Conservation (phyloP, 2,797 vertebrate species). For the Diglossa cyanea region DNA sequence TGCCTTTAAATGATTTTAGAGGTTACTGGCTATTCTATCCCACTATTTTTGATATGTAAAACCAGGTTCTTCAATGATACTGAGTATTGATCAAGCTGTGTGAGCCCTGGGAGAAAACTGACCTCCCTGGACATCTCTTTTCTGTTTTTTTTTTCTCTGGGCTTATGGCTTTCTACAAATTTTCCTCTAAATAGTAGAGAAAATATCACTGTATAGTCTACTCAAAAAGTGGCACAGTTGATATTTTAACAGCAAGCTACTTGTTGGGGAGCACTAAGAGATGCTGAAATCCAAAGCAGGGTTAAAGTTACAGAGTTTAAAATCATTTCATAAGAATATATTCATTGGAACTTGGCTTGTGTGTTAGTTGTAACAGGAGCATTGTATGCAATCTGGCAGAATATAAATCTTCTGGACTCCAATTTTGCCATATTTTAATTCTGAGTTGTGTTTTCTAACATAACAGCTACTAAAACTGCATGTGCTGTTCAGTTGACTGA, state of each 20-base stretch:
- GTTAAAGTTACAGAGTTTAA: background rate
- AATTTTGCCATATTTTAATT: background rate
- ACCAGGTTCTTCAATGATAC: background rate
- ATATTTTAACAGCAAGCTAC: background rate
- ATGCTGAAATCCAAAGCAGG: background rate
- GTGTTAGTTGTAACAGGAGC: background rate
- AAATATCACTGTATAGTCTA: background rate
- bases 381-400: background rate
- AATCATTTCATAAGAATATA: background rate
- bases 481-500: background rate
- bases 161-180: background rate
- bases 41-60: background rate
- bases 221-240: background rate
- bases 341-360: background rate
- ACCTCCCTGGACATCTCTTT: background rate
- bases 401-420: constrained; percentile 3
- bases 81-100: background rate
- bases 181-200: background rate
- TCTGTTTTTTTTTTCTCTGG: background rate
- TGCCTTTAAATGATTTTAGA: background rate
- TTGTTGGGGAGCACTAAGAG: background rate
- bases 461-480: background rate
- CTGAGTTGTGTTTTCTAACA: constrained; percentile 19
- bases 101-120: background rate
- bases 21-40: background rate